Percentiles rank a stretch among this genome's conserved stretches.
Conservation (phyloP, 2,888 invertebrate genomes). For the Panorpa germanica region DNA sequence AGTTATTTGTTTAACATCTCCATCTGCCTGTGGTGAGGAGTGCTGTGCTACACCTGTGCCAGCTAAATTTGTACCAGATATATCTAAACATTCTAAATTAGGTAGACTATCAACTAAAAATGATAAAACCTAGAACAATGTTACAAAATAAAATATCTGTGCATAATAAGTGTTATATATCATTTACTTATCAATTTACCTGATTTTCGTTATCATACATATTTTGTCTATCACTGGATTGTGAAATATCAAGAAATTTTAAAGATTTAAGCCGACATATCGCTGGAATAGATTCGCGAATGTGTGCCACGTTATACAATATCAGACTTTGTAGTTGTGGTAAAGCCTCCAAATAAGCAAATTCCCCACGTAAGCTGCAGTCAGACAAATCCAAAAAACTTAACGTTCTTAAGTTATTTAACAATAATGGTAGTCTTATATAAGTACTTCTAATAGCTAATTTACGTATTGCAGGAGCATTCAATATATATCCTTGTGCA, state of each 20-base stretch:
- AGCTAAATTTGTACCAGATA: conserved; percentile 90
- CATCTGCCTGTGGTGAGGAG: conserved; percentile 19
- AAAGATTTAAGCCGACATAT: conserved; percentile 35
- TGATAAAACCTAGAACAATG: conserved; percentile 1
- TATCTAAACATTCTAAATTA: conserved; percentile 65
- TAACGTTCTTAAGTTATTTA: conserved; percentile 37
- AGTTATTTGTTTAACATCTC: conserved; percentile 16
- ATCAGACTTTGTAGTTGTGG: conserved; percentile 22
- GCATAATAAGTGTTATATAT: neutral
- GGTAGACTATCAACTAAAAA: conserved; percentile 51
- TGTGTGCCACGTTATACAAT: conserved; percentile 23
- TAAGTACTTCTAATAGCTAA: conserved; percentile 34
- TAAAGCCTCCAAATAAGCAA: conserved; percentile 35
- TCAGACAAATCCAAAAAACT: conserved; percentile 54
- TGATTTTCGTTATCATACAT: conserved; percentile 57
- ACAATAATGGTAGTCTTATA: conserved; percentile 30
- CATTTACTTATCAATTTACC: conserved; percentile 17
- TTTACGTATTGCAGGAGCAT: conserved; percentile 36
- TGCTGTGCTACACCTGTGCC: conserved; percentile 56
- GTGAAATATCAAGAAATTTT: conserved; percentile 71
- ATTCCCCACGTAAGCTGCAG: conserved; percentile 38
- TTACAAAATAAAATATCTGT: conserved; percentile 1
- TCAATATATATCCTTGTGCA: conserved; percentile 18
- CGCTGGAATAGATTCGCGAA: conserved; percentile 32
- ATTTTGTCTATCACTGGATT: conserved; percentile 48